Evolutionary conservation across 2,888 invertebrate genomes (phyloP).

Genomic region (Rapana venosa): DNA sequence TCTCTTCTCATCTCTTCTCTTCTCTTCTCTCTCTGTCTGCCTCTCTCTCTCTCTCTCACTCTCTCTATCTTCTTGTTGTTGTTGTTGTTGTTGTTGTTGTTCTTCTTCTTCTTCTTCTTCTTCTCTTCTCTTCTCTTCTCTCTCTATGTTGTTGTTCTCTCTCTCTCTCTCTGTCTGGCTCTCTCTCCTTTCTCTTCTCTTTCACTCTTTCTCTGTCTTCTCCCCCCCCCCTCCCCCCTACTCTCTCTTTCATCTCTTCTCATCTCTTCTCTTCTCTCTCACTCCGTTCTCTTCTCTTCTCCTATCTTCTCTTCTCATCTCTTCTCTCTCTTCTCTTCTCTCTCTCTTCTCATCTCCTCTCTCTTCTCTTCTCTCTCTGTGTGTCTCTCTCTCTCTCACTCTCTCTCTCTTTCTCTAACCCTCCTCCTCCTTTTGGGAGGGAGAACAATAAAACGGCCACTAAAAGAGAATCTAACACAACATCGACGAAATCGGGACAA

Average conservation of each 20-base stretch:
- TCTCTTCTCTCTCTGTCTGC: background rate
- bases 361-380: constrained; percentile 15
- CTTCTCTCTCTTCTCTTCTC: constrained; percentile 36
- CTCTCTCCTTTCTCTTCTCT: background rate
- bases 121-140: background rate
- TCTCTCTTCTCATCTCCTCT: constrained; percentile 11
- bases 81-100: background rate
- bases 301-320: constrained; percentile 35
- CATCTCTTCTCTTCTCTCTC: constrained; percentile 39
- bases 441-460: no score
- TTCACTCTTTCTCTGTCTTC: background rate
- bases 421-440: background rate
- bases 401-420: constrained; percentile 32
- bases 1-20: no score
- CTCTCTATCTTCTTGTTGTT: constrained; percentile 3
- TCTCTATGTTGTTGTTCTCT: background rate
- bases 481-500: no score
- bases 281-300: constrained; percentile 31
- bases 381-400: constrained; percentile 33
- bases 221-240: background rate
- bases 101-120: background rate
- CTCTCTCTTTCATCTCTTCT: constrained; percentile 1
- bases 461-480: no score
- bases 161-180: background rate
- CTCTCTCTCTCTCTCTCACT: background rate